Evolutionary conservation across 2,888 invertebrate species (phyloP).

Genomic region (Rambutsinella grinnellia): DNA sequence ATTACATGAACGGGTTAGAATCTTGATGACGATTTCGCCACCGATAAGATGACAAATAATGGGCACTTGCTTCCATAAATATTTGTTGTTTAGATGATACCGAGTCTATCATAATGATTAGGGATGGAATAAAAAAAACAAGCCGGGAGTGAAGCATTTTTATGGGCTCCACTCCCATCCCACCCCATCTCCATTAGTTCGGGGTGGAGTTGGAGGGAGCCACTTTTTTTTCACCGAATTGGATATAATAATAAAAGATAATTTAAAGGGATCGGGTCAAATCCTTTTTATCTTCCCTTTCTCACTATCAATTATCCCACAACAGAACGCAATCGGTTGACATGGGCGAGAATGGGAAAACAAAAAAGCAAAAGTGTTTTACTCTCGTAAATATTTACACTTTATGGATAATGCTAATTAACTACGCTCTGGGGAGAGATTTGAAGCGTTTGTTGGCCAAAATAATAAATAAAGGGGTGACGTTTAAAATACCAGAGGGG

Average conservation of each 20-base stretch:
- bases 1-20: background rate
- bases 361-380: constrained; percentile 13
- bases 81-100: background rate
- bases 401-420: constrained; percentile 40
- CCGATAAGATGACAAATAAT: background rate
- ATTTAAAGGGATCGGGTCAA: constrained; percentile 27
- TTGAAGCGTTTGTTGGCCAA: constrained; percentile 24
- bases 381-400: constrained; percentile 21
- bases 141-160: background rate
- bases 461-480: too few species aligned
- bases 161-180: background rate
- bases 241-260: constrained; percentile 4
- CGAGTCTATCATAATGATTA: background rate
- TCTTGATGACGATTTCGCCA: background rate
- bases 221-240: background rate
- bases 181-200: background rate
- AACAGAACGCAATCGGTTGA: background rate
- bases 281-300: constrained; percentile 33
- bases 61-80: background rate
- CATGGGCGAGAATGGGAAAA: constrained; percentile 39
- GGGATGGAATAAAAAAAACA: background rate
- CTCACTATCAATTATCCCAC: constrained; percentile 4
- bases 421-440: constrained; percentile 36
- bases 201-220: background rate
- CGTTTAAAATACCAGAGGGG: too few species aligned